Evolutionary conservation across 2,797 vertebrate species (phyloP), one percentile per base, ranked within the genome.

Genomic region (Pangasius djambal): DNA sequence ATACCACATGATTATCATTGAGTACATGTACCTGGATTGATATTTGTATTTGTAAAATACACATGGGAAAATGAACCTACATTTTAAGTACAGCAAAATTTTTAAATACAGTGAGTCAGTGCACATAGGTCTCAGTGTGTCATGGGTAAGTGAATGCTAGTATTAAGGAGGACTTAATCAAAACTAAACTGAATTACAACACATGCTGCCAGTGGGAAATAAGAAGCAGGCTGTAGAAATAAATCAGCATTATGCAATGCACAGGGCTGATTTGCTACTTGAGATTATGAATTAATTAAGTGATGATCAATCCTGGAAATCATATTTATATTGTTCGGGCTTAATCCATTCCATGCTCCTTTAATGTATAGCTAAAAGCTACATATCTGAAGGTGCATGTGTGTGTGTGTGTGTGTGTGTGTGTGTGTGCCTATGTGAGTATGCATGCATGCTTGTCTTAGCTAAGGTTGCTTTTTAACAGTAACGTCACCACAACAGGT

Each of bases 131-230:
- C 59, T 63, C 20, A 5, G 7, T 75, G 22, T 28, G 72, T 48
- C 40, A 75, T 78, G 25, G 22, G 13, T 52, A n/a, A 16, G 13
- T 50, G 48, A 52, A 78, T n/a, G 44, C 44, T 78, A 78, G 28
- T 48, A 52, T n/a, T 50, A 50, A 78, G 28, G 8, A 78, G 44
- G 48, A 52, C 28, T 78, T 52, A 50, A 78, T 78, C 48, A 78
- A 91, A 91, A 84, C 85, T 83, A 86, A 88, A 93, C 89, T 92
- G 37, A 91, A 91, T 88, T 93, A 91, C 90, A 92, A 44, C 77
- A 78, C 6, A 91, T 92, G 61, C 91, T 92, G 94, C 93, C 93
- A 94, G 78, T 88, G 89, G 89, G 83, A 89, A 92, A 95, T 93
- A 92, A 86, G 91, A 92, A 94, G 91, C 91, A 81, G 82, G 90